phyloP scores from a whole-genome alignment of 2,113 vertebrate species.

The Tilapia sparmanii region DNA sequence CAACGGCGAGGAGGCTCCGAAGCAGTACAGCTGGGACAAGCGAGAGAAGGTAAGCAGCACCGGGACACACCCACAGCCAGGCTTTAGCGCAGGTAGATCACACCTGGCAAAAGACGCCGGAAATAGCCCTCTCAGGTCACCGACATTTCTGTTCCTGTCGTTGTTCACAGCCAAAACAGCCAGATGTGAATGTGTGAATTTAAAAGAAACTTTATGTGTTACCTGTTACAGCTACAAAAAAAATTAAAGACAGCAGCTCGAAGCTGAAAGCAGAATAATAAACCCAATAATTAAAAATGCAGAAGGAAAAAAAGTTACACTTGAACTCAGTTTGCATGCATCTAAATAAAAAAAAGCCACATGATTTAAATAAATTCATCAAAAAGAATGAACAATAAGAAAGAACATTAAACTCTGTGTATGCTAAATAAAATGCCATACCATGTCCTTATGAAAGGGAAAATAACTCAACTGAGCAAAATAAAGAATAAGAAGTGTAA shows the following conservation, averaged over 20 bases:
- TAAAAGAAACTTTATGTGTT: neutral
- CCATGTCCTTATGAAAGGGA: neutral
- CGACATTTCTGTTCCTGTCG: neutral
- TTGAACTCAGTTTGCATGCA: neutral
- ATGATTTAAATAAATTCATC: neutral
- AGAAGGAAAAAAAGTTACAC: neutral
- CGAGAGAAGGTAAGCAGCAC: conserved; percentile 70
- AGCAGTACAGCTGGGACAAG: conserved; percentile 83
- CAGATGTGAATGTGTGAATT: neutral
- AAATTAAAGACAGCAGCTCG: neutral
- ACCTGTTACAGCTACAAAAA: neutral
- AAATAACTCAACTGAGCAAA: neutral
- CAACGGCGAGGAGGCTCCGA: conserved; percentile 68
- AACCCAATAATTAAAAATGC: neutral
- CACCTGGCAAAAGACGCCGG: neutral
- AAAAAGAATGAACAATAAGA: no score
- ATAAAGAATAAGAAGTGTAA: neutral
- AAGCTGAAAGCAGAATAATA: neutral
- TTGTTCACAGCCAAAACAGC: neutral
- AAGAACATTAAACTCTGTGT: neutral
- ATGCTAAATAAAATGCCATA: neutral
- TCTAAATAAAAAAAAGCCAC: neutral
- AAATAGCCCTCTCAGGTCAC: neutral
- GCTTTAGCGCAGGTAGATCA: neutral
- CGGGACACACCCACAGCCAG: neutral